phyloP scores from a whole-genome alignment of 2,797 vertebrate species.

The Kryptopterus vitreolus region DNA sequence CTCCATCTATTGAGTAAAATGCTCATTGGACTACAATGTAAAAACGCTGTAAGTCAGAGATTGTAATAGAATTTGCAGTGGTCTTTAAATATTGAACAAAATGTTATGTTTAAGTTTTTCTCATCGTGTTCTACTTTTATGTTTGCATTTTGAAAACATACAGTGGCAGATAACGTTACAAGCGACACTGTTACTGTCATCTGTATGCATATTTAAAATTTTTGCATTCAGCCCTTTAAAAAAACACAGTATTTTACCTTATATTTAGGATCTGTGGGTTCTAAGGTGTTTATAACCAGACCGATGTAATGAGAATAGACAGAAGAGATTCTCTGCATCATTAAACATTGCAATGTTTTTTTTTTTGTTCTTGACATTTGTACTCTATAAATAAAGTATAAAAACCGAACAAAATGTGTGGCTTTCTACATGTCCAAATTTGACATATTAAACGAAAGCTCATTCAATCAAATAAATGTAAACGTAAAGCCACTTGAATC shows the following conservation, averaged over 20 bases:
- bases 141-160: constrained; percentile 18
- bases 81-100: constrained; percentile 35
- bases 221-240: constrained; percentile 40
- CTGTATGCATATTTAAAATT: constrained; percentile 59
- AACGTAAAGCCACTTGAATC: not conserved
- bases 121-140: constrained; percentile 15
- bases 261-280: constrained; percentile 64
- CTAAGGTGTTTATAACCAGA: constrained; percentile 53
- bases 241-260: constrained; percentile 50
- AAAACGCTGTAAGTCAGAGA: not conserved
- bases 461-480: not conserved
- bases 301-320: constrained; percentile 48
- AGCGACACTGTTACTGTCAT: constrained; percentile 38
- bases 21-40: constrained; percentile 3
- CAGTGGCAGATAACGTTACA: constrained; percentile 13
- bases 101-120: constrained; percentile 11
- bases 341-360: constrained; percentile 50
- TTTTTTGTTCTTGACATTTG: constrained; percentile 70
- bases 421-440: not conserved
- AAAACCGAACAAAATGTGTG: constrained; percentile 21
- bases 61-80: not conserved
- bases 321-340: constrained; percentile 58
- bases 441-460: not conserved
- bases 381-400: constrained; percentile 74
- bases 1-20: no score